phyloP scores from a whole-genome alignment of 1,140 invertebrate genomes.

The Drosophila takahashii region DNA sequence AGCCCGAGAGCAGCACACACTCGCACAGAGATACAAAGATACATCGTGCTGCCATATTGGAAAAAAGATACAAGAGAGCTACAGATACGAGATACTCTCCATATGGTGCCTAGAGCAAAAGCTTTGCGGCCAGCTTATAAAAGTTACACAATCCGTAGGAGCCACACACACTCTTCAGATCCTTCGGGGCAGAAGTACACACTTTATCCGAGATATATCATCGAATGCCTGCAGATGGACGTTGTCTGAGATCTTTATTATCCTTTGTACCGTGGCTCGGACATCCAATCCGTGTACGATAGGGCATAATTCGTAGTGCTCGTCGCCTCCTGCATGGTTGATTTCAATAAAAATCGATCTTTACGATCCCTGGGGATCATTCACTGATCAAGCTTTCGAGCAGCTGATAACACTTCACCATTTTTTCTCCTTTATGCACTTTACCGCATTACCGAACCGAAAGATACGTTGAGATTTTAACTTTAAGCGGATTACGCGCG shows the following conservation, averaged over 20 bases:
- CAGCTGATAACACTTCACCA: conserved; percentile 31
- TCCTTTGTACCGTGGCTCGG: conserved; percentile 62
- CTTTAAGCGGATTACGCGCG: conserved; percentile 58
- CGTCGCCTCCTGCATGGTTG: conserved; percentile 66
- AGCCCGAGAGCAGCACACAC: conserved; percentile 20
- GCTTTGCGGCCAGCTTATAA: conserved; percentile 40
- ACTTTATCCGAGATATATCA: neutral
- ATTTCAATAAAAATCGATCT: neutral
- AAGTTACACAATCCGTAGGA: conserved; percentile 53
- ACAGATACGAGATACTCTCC: conserved; percentile 1
- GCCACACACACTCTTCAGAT: conserved; percentile 25
- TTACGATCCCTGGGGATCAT: conserved; percentile 5
- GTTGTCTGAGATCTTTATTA: conserved; percentile 25
- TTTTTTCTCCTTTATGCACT: conserved; percentile 25
- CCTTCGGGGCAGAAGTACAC: conserved; percentile 24
- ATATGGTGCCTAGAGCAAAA: conserved; percentile 15
- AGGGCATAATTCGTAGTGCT: conserved; percentile 58
- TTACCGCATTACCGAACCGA: conserved; percentile 16
- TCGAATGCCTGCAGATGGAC: conserved; percentile 40
- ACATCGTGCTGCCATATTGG: conserved; percentile 69
- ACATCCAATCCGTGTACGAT: conserved; percentile 70
- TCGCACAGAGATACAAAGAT: conserved; percentile 24
- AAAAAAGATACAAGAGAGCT: conserved; percentile 41
- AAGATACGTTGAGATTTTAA: conserved; percentile 23
- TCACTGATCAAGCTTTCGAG: conserved; percentile 9